These are phyloP conservation scores for Nycticryphes semicollaris DNA, from an alignment of 2,113 vertebrate species.

Conservation along the genomic window DNA sequence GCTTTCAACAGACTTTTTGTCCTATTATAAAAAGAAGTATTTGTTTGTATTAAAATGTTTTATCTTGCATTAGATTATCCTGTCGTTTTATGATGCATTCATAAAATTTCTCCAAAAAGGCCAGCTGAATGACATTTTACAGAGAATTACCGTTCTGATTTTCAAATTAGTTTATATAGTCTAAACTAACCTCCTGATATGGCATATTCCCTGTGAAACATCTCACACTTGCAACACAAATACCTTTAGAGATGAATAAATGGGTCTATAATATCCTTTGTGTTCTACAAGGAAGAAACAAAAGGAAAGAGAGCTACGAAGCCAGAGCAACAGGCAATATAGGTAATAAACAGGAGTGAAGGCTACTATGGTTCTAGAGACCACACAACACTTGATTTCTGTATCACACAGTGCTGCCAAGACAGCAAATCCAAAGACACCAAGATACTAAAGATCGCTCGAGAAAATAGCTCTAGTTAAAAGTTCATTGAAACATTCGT, in stretches of 20 bases:
- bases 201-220: not conserved
- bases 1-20: conserved; percentile 99
- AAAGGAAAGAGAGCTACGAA: not conserved
- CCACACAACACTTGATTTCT: not conserved
- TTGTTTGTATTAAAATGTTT: not conserved
- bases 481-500: not conserved
- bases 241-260: not conserved
- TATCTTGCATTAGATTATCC: not conserved
- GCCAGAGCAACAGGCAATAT: not conserved
- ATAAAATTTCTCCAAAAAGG: not conserved
- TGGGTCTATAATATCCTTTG: not conserved
- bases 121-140: not conserved
- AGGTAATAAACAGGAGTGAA: not conserved
- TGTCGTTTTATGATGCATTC: not conserved
- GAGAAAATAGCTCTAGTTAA: not conserved
- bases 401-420: not conserved
- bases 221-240: not conserved
- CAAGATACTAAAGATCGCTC: not conserved
- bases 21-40: conserved; percentile 70
- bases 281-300: not conserved
- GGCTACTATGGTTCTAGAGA: not conserved
- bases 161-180: not conserved
- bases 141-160: not conserved
- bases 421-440: not conserved
- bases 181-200: not conserved